Conservation (phyloP, 2,113 vertebrate genomes). For the Neolamprologus sp. region DNA sequence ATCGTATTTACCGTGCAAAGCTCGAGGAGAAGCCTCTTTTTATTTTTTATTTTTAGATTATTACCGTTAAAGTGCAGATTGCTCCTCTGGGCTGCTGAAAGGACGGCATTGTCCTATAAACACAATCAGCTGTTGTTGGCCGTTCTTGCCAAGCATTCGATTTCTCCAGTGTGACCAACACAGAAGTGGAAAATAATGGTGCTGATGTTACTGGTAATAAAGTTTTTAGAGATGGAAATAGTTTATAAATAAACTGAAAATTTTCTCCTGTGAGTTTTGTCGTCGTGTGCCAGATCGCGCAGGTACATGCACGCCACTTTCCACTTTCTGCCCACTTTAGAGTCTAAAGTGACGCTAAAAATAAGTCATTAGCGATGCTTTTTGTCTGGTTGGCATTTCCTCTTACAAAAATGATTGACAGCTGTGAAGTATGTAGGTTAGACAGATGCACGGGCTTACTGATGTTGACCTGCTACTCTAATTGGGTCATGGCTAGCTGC, state of each 20-base stretch:
- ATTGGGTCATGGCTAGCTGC: background rate
- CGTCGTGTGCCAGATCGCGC: background rate
- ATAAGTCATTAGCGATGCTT: background rate
- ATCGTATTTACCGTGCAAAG: background rate
- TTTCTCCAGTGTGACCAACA: background rate
- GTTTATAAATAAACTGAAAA: background rate
- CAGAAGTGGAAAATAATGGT: background rate
- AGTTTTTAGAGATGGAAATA: background rate
- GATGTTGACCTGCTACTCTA: background rate
- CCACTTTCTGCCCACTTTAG: background rate
- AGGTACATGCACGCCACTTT: background rate
- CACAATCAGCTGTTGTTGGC: background rate
- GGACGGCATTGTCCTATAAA: background rate
- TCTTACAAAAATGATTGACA: background rate
- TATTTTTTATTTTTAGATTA: background rate
- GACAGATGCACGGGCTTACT: background rate
- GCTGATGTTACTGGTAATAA: rapidly evolving
- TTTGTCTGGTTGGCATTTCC: background rate
- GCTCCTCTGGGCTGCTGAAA: background rate
- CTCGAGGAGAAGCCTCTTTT: rapidly evolving
- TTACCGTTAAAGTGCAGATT: background rate
- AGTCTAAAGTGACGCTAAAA: background rate
- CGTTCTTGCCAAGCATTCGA: background rate
- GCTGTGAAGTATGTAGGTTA: background rate
- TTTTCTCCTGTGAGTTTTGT: background rate